Evolutionary conservation across 2,888 invertebrate genomes (phyloP), one percentile per base, ranked within the genome.

Genomic region (Tupiocoris notatus): DNA sequence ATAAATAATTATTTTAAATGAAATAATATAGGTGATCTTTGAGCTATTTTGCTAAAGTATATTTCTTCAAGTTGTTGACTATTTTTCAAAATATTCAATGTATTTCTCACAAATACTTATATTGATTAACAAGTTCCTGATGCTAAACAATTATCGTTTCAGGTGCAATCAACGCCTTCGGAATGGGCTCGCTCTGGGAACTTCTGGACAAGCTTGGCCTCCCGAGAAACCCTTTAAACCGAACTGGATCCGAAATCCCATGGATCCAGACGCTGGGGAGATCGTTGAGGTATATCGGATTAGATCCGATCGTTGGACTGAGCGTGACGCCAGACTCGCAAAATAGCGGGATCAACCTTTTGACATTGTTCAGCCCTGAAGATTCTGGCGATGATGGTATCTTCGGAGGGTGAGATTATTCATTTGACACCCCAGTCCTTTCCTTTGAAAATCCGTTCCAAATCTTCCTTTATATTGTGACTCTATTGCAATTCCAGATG

Each of bases 81-180:
- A n/a, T n/a, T n/a, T n/a, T n/a, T n/a, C n/a, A n/a, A n/a, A n/a
- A n/a, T n/a, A n/a, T n/a, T n/a, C n/a, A n/a, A n/a, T n/a, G n/a
- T n/a, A n/a, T n/a, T n/a, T n/a, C n/a, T n/a, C n/a, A n/a, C n/a
- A n/a, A n/a, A n/a, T n/a, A n/a, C n/a, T n/a, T n/a, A n/a, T n/a
- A n/a, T n/a, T n/a, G n/a, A n/a, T n/a, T n/a, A n/a, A n/a, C n/a
- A n/a, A n/a, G n/a, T n/a, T n/a, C n/a, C n/a, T n/a, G n/a, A n/a
- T n/a, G n/a, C n/a, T n/a, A n/a, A n/a, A n/a, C n/a, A n/a, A n/a
- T n/a, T n/a, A n/a, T n/a, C n/a, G 16, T 62, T 39, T 3, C 73
- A 73, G 73, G 16, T 12, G 73, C 63, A 1, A 73, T 73, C 18
- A 73, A 73, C 23, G 62, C 73, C 12, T 24, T 73, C 22, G 73